Evolutionary conservation across 2,797 vertebrate genomes (phyloP).

Genomic region (Pipistrellus pygmaeus): DNA sequence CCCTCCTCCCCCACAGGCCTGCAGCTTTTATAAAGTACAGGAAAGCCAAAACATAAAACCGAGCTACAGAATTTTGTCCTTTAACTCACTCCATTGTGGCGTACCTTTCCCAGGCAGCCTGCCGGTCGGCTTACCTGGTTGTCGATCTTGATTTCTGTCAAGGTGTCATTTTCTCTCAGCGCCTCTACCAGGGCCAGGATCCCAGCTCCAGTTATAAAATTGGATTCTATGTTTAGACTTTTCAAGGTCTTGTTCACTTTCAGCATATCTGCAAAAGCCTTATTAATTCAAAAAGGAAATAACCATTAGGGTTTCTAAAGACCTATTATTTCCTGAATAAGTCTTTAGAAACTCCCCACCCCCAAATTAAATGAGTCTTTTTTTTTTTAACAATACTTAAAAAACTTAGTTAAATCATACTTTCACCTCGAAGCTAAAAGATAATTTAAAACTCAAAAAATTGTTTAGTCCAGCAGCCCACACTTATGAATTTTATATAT

Average conservation of each 20-base stretch:
- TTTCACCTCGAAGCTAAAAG: constrained; percentile 50
- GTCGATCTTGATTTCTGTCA: constrained; percentile 99
- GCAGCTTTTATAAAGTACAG: background rate
- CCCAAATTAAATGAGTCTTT: background rate
- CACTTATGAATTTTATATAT: background rate
- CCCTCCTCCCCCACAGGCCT: background rate
- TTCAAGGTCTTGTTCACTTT: constrained; percentile 95
- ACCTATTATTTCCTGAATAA: constrained; percentile 5
- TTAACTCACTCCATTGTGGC: background rate
- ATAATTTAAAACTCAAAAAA: constrained; percentile 20
- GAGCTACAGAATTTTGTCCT: background rate
- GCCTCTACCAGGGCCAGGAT: constrained; percentile 95
- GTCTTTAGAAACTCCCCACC: background rate
- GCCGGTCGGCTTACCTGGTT: constrained; percentile 93
- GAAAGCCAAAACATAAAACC: background rate
- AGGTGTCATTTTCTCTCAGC: constrained; percentile 93
- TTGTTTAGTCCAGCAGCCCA: background rate
- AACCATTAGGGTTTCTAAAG: constrained; percentile 35
- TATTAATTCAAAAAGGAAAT: constrained; percentile 55
- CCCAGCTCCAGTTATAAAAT: constrained; percentile 96
- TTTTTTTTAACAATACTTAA: constrained; percentile 46
- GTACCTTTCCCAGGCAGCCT: accelerated
- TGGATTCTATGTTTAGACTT: constrained; percentile 97
- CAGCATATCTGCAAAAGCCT: constrained; percentile 97
- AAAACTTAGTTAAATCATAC: constrained; percentile 45